Evolutionary conservation across 2,888 invertebrate species (phyloP).

Genomic region (Scaptodrosophila latifasciaeformis): DNA sequence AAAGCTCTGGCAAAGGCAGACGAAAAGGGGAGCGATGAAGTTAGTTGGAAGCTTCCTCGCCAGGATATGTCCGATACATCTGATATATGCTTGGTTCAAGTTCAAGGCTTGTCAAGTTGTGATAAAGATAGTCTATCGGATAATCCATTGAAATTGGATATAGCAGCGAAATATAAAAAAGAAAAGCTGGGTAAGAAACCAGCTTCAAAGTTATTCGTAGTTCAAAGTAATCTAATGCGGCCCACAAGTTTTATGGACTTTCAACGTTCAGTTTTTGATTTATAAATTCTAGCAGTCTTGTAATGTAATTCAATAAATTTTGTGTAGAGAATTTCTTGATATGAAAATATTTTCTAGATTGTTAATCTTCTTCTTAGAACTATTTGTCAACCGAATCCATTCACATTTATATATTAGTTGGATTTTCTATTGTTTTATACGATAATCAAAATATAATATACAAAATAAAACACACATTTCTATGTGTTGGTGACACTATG

Average conservation of each 20-base stretch:
- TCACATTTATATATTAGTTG: no score
- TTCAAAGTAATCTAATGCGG: conserved; percentile 53
- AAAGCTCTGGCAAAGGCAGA: no score
- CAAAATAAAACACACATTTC: no score
- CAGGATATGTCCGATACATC: conserved; percentile 23
- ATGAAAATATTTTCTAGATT: no score
- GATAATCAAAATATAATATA: background rate
- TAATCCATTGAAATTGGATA: conserved; percentile 4
- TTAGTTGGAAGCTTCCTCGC: background rate
- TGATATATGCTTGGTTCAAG: conserved; percentile 27
- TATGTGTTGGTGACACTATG: no score
- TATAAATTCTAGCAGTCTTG: conserved; percentile 22
- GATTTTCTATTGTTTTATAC: background rate
- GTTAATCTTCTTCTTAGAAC: no score
- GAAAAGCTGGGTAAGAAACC: conserved; percentile 10
- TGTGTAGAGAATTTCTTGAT: background rate
- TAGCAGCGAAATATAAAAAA: no score
- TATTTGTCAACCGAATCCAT: no score
- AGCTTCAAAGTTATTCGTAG: conserved; percentile 23
- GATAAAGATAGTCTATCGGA: conserved; percentile 22
- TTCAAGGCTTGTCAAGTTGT: conserved; percentile 16
- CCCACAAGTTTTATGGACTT: conserved; percentile 43
- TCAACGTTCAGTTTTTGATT: conserved; percentile 37
- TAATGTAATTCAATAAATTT: background rate
- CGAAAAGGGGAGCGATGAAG: no score